These are phyloP conservation scores for Limenitis camilla DNA, from an alignment of 2,888 invertebrate species.

Conservation along the genomic window DNA sequence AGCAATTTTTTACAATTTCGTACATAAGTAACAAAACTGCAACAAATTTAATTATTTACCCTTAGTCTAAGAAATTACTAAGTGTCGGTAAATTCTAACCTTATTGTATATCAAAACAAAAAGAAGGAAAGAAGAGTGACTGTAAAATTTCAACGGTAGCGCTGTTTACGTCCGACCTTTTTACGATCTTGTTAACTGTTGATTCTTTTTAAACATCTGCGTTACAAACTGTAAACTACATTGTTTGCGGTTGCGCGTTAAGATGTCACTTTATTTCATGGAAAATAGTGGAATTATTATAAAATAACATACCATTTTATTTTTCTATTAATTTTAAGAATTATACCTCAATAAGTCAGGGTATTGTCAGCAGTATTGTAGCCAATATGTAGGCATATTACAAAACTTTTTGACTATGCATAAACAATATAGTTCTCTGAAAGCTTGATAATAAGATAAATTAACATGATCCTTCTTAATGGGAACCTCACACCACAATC, in stretches of 20 bases:
- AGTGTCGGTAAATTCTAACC: conserved; percentile 13
- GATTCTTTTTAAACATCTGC: conserved; percentile 72
- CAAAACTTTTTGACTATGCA: too few relatives aligned
- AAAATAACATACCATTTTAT: neutral
- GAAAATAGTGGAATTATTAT: neutral
- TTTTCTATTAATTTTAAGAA: neutral
- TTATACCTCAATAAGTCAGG: neutral
- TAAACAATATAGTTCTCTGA: too few relatives aligned
- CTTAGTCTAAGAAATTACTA: neutral
- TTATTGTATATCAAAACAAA: conserved; percentile 26
- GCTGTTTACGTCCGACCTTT: conserved; percentile 63
- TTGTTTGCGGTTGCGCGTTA: conserved; percentile 54
- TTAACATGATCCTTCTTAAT: too few relatives aligned
- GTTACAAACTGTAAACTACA: conserved; percentile 65
- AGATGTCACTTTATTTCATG: conserved; percentile 36
- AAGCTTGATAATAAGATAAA: too few relatives aligned
- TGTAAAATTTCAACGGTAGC: conserved; percentile 66
- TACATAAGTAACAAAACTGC: too few relatives aligned
- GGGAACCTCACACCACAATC: too few relatives aligned
- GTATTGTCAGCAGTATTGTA: too few relatives aligned
- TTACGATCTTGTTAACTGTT: conserved; percentile 72
- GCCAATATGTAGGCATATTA: too few relatives aligned
- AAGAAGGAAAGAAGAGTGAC: conserved; percentile 51
- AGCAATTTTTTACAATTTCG: too few relatives aligned
- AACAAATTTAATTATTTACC: neutral